Evolutionary conservation across 2,888 invertebrate genomes (phyloP).

Genomic region (Chaitophorus viminalis): DNA sequence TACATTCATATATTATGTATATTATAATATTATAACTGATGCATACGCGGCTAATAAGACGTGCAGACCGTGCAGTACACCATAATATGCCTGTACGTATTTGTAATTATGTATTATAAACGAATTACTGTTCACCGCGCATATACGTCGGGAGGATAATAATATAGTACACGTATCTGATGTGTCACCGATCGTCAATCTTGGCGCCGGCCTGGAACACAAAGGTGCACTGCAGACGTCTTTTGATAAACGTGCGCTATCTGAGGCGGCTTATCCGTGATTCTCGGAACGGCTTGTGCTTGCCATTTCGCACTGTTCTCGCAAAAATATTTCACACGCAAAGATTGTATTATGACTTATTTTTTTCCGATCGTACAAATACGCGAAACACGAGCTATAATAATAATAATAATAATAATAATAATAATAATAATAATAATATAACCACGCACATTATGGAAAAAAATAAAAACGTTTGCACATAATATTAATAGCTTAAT

Average conservation of each 20-base stretch:
- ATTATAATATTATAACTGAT: too few species aligned
- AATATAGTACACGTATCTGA: too few species aligned
- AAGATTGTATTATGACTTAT: background rate
- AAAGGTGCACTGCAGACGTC: constrained; percentile 5
- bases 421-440: too few species aligned
- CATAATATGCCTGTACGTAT: too few species aligned
- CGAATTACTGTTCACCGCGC: too few species aligned
- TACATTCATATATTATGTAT: too few species aligned
- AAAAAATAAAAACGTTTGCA: background rate
- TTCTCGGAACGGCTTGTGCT: constrained; percentile 42
- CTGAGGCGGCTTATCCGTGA: constrained; percentile 46
- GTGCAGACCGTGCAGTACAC: too few species aligned
- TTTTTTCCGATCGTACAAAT: too few species aligned
- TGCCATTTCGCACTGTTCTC: constrained; percentile 50
- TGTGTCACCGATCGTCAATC: constrained; percentile 38
- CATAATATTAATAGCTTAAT: background rate
- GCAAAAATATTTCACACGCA: constrained; percentile 41
- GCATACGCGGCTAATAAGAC: too few species aligned
- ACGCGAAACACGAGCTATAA: background rate
- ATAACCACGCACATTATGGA: background rate
- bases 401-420: too few species aligned
- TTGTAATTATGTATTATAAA: too few species aligned
- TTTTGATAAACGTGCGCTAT: constrained; percentile 48
- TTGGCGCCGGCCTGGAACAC: constrained; percentile 15
- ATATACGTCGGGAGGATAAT: background rate